Evolutionary conservation across 2,888 invertebrate species (phyloP).

Genomic region (Drosophila sordidapex): DNA sequence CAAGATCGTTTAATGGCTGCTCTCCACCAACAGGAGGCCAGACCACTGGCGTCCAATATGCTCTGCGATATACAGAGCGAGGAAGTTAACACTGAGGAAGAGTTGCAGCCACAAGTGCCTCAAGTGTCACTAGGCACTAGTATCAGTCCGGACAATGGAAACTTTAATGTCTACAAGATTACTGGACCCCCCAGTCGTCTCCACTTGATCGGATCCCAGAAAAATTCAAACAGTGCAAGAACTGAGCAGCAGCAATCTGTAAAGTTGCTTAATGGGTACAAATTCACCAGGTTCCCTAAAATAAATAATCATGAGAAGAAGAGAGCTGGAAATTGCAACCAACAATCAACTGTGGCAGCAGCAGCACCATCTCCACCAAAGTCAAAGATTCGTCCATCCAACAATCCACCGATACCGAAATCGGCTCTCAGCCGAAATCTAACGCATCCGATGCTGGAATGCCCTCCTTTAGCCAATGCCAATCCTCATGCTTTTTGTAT

Average conservation of each 20-base stretch:
- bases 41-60: slow-evolving; percentile 29
- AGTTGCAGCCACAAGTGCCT: neutral
- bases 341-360: neutral
- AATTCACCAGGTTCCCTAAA: neutral
- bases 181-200: neutral
- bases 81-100: neutral
- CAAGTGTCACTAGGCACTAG: neutral
- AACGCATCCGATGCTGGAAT: neutral
- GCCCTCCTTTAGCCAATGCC: neutral
- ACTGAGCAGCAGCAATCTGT: slow-evolving; percentile 1
- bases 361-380: neutral
- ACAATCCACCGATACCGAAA: neutral
- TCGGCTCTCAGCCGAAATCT: neutral
- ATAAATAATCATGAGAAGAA: slow-evolving; percentile 1
- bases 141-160: neutral
- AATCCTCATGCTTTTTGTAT: neutral
- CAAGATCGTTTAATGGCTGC: slow-evolving; percentile 46
- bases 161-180: neutral
- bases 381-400: neutral
- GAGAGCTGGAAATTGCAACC: neutral
- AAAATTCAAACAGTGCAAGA: neutral
- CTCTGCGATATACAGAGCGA: slow-evolving; percentile 22
- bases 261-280: slow-evolving; percentile 13
- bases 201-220: neutral
- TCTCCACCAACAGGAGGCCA: slow-evolving; percentile 28